A percentile compares a stretch with the other conserved stretches of the same genome.
Evolutionary conservation across 2,797 vertebrate species (phyloP).

Genomic region (Microctenopoma lineatum): DNA sequence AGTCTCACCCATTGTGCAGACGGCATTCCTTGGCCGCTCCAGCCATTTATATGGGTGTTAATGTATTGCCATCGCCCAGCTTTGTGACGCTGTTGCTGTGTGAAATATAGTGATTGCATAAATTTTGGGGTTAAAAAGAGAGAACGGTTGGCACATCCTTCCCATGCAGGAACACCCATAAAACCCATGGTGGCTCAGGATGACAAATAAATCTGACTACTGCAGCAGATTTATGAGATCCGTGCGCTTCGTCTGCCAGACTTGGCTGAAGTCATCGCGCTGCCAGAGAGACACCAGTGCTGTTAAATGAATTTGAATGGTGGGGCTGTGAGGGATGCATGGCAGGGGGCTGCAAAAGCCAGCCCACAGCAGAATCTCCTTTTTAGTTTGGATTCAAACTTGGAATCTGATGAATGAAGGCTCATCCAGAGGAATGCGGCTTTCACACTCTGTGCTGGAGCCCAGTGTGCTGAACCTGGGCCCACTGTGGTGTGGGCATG

Average conservation of each 20-base stretch:
- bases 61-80: slow-evolving; percentile 84
- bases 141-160: slow-evolving; percentile 50
- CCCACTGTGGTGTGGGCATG: slow-evolving; percentile 1
- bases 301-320: slow-evolving; percentile 72
- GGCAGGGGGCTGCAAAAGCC: slow-evolving; percentile 64
- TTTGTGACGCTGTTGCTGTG: slow-evolving; percentile 65
- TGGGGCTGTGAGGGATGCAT: slow-evolving; percentile 57
- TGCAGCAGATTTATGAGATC: slow-evolving; percentile 81
- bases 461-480: slow-evolving; percentile 29
- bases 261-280: slow-evolving; percentile 68
- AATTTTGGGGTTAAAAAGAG: slow-evolving; percentile 69
- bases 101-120: slow-evolving; percentile 82
- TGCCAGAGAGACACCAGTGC: slow-evolving; percentile 66
- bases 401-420: slow-evolving; percentile 71
- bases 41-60: slow-evolving; percentile 80
- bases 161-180: slow-evolving; percentile 75
- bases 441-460: slow-evolving; percentile 44
- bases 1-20: slow-evolving; percentile 78
- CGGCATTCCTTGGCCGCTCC: slow-evolving; percentile 72
- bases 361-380: slow-evolving; percentile 53
- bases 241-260: slow-evolving; percentile 65
- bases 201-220: slow-evolving; percentile 78
- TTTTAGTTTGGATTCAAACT: slow-evolving; percentile 63
- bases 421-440: slow-evolving; percentile 60
- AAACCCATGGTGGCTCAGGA: slow-evolving; percentile 72